These are phyloP conservation scores for Mesoclemmys tuberculata DNA, from an alignment of 2,113 vertebrate genomes.

Conservation along the genomic window DNA sequence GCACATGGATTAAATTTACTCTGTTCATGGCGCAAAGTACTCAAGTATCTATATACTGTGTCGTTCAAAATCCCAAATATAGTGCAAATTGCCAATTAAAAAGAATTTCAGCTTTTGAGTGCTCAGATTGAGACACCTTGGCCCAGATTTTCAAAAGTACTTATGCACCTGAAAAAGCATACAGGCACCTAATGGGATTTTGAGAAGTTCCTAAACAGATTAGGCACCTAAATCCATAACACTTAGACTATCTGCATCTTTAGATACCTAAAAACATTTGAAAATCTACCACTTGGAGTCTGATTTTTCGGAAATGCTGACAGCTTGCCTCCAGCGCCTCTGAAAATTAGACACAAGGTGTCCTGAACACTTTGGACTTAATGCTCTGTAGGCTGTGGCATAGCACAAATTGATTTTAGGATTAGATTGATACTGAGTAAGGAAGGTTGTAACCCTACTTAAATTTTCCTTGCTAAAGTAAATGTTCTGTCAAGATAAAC, in stretches of 20 bases:
- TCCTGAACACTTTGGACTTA: neutral
- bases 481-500: neutral
- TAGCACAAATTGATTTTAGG: too few species aligned
- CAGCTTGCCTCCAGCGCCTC: neutral
- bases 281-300: neutral
- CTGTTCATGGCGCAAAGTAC: neutral
- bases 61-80: neutral
- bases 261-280: neutral
- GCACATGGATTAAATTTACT: neutral
- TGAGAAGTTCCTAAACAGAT: neutral
- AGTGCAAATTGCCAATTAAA: neutral
- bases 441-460: neutral
- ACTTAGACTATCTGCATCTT: neutral
- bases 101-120: neutral
- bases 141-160: neutral
- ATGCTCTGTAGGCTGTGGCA: too few species aligned
- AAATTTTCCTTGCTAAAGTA: neutral
- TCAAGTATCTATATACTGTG: neutral
- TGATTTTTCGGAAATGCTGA: neutral
- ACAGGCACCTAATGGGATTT: neutral
- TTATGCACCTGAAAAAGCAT: neutral
- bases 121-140: neutral
- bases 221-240: neutral
- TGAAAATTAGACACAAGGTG: neutral
- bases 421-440: neutral